Evolutionary conservation across 1,140 invertebrate genomes (phyloP).

Genomic region (Berghia stephanieae): DNA sequence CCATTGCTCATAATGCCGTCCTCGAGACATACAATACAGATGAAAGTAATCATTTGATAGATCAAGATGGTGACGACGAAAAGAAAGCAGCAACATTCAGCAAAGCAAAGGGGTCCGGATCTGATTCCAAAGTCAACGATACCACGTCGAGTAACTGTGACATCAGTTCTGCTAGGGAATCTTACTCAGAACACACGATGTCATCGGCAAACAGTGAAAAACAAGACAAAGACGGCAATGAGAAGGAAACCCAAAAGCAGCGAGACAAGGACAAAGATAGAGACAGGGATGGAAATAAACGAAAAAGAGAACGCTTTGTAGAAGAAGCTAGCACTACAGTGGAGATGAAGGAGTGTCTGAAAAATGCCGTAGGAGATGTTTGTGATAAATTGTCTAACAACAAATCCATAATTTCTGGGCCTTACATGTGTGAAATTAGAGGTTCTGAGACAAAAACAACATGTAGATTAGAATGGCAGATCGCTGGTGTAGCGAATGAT

Average conservation of each 20-base stretch:
- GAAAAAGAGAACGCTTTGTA: slow-evolving; percentile 1
- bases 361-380: slow-evolving; percentile 22
- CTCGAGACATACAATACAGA: too few species aligned
- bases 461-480: too few species aligned
- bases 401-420: too few species aligned
- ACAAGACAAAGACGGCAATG: slow-evolving; percentile 13
- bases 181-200: slow-evolving; percentile 22
- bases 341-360: background rate
- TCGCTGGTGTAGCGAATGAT: too few species aligned
- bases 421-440: too few species aligned
- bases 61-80: too few species aligned
- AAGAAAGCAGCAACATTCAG: background rate
- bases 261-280: slow-evolving; percentile 16
- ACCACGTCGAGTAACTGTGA: background rate
- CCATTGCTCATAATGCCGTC: too few species aligned
- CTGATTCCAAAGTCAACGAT: slow-evolving; percentile 10
- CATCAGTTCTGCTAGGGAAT: background rate
- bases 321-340: background rate
- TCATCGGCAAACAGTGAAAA: slow-evolving; percentile 6
- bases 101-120: slow-evolving; percentile 6
- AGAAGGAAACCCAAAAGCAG: background rate
- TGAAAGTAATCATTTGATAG: too few species aligned
- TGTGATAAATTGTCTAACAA: too few species aligned
- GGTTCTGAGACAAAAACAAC: too few species aligned
- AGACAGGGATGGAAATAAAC: slow-evolving; percentile 23